Percentiles rank a stretch among this genome's conserved stretches.
phyloP scores from a whole-genome alignment of 2,888 invertebrate genomes.

The Carabus problematicus region DNA sequence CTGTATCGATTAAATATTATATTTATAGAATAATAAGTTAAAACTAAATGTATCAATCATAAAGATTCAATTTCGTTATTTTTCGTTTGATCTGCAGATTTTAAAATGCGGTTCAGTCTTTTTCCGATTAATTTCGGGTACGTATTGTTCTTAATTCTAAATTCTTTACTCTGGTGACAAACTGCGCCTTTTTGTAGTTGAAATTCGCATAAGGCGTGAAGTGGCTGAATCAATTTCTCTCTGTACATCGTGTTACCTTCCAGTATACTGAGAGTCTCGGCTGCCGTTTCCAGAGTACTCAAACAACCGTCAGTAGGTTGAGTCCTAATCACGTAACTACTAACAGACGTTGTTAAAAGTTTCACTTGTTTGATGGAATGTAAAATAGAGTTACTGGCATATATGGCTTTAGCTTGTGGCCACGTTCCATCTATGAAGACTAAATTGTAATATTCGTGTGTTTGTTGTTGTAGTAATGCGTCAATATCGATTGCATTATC shows the following conservation, averaged over 20 bases:
- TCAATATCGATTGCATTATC: constrained; percentile 74
- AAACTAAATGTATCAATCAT: no score
- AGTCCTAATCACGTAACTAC: constrained; percentile 91
- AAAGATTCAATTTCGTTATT: constrained; percentile 24
- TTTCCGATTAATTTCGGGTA: constrained; percentile 84
- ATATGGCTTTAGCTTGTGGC: constrained; percentile 94
- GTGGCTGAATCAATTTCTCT: constrained; percentile 75
- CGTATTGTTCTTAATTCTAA: constrained; percentile 77
- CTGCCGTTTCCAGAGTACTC: constrained; percentile 89
- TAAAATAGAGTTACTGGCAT: constrained; percentile 79
- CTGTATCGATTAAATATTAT: neutral
- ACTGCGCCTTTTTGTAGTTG: constrained; percentile 92
- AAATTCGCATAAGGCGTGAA: constrained; percentile 83
- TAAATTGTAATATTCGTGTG: constrained; percentile 69
- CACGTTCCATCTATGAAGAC: constrained; percentile 93
- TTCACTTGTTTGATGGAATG: constrained; percentile 82
- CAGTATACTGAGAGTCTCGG: constrained; percentile 77
- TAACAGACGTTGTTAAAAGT: constrained; percentile 72
- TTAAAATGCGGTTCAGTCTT: constrained; percentile 69
- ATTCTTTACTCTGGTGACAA: constrained; percentile 92
- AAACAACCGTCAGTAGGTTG: constrained; percentile 92
- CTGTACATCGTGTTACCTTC: constrained; percentile 74
- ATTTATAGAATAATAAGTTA: no score
- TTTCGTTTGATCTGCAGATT: constrained; percentile 51
- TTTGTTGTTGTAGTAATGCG: constrained; percentile 59